These are phyloP conservation scores for Sinocyclocheilus anophthalmus DNA, from an alignment of 2,113 vertebrate species.

Conservation along the genomic window DNA sequence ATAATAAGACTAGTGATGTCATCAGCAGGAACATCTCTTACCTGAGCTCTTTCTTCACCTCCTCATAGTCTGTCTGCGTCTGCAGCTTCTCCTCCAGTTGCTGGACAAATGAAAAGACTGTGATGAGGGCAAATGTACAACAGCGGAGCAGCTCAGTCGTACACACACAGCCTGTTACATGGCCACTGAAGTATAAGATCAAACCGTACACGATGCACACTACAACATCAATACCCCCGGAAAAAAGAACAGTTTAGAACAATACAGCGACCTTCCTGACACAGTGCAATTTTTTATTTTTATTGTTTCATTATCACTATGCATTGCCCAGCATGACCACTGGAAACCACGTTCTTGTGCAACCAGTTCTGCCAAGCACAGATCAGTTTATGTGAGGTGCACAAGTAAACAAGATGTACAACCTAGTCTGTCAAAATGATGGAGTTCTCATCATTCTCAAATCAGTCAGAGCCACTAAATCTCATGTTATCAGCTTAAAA, in stretches of 20 bases:
- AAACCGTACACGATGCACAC: neutral
- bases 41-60: slow-evolving; percentile 98
- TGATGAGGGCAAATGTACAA: neutral
- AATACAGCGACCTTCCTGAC: no score
- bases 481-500: no score
- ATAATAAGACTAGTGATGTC: no score
- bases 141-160: neutral
- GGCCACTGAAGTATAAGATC: neutral
- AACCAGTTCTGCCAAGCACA: no score
- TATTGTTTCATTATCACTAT: neutral
- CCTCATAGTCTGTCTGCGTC: slow-evolving; percentile 95
- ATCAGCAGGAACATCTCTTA: slow-evolving; percentile 58
- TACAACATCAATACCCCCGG: no score
- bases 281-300: neutral
- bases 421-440: no score
- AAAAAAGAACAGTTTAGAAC: no score
- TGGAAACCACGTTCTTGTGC: neutral
- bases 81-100: slow-evolving; percentile 97
- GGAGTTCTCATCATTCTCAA: no score
- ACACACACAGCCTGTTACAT: neutral
- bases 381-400: no score
- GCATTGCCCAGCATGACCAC: no score
- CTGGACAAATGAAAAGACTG: slow-evolving; percentile 65
- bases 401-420: no score
- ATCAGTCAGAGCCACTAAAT: no score